These are phyloP conservation scores for Eupithecia exiguata DNA, from an alignment of 2,888 invertebrate genomes.

Conservation along the genomic window DNA sequence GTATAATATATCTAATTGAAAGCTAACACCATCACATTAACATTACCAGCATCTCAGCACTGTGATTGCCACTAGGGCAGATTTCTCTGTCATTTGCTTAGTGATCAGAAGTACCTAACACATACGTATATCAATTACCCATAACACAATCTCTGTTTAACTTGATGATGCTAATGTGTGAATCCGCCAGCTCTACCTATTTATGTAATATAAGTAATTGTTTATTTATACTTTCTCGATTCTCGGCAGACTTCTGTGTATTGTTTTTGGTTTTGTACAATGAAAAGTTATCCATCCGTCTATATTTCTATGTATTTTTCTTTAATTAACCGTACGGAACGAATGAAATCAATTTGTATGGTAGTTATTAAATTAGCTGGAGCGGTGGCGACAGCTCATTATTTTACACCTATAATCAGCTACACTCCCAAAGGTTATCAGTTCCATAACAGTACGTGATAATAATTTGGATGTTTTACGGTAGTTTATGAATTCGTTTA, in stretches of 20 bases:
- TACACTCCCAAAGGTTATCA: background rate
- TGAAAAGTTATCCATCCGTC: background rate
- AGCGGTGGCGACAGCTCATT: background rate
- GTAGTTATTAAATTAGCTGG: background rate
- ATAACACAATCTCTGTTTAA: background rate
- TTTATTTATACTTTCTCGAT: background rate
- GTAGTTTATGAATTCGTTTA: background rate
- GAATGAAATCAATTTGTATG: background rate
- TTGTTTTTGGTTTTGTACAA: background rate
- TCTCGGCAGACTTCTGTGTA: background rate
- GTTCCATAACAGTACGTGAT: background rate
- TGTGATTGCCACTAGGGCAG: too few species aligned
- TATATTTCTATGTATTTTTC: background rate
- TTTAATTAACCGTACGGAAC: background rate
- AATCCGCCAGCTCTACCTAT: background rate
- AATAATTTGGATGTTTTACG: background rate
- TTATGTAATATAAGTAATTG: background rate
- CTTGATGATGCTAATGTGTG: background rate
- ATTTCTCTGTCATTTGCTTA: background rate
- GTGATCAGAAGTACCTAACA: background rate
- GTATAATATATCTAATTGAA: background rate
- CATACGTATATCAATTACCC: background rate
- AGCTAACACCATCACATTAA: too few species aligned
- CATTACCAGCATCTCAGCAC: background rate
- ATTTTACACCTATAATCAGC: background rate